Base-by-base conservation (phyloP, 2,113 vertebrate species). In the Onychorhynchus coronatus region DNA sequence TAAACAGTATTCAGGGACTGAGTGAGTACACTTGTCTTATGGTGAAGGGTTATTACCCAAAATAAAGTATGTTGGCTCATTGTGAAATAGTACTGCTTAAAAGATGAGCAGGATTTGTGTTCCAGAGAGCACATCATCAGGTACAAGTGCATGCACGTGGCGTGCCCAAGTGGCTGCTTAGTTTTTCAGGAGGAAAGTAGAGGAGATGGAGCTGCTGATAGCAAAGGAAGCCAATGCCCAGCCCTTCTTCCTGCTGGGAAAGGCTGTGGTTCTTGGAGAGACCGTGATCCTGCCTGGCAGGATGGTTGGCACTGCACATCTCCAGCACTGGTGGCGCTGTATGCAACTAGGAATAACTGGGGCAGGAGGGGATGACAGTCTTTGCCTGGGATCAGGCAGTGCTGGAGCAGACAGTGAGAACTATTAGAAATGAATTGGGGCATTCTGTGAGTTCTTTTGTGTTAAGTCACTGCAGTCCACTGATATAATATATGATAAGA, bases 31-130 rank as follows among this genome's bases (percentile, higher is more conserved):
- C 66, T 92, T 81, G 56, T 85, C 89, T 87, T 50, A 58, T 16
- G 82, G 86, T 95, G 81, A 91, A 93, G 81, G 84, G 59, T 82
- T 94, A 39, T 85, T 93, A 91, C 89, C 88, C 70, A 93, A 96
- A 88, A 76, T 93, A 65, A 73, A 91, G 62, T 50, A 18, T 27
- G 18, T 50, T 92, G 93, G 85, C 85, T 90, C 62, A 8, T 28
- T 49, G 41, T 11, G 10, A 89, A 94, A 87, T 63, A 59, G 62
- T 49, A 70, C 33, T 49, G 62, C 82, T 95, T 92, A 39, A 62
- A 91, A 83, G 74, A 89, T 35, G 63, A 94, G 71, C 66, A 85
- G 49, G 31, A 53, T 70, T 95, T 91, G 90, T 93, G 74, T 89
- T 96, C 50, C 42, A 46, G 66, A 82, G 56, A 68, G 62, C 20